These are phyloP conservation scores for Ovis canadensis DNA, from an alignment of 2,113 vertebrate species.

Conservation along the genomic window DNA sequence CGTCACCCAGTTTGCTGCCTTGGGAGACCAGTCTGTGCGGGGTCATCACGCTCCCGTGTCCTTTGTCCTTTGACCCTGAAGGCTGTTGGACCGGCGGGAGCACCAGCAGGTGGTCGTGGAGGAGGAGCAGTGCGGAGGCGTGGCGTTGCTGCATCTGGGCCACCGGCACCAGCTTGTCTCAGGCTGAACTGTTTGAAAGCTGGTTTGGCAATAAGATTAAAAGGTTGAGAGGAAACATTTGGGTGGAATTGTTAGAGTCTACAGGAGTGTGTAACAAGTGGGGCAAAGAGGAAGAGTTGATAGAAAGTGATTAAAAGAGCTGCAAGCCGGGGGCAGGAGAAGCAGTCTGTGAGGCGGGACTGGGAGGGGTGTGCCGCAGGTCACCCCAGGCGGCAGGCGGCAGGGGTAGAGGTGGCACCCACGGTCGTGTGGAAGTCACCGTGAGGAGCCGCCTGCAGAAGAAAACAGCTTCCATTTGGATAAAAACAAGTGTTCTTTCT, in stretches of 20 bases:
- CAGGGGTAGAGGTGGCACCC: no score
- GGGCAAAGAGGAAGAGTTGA: background rate
- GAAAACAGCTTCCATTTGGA: background rate
- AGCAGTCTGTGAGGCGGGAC: accelerated
- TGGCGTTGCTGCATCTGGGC: accelerated
- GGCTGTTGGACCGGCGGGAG: background rate
- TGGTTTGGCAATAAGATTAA: background rate
- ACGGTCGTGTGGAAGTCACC: background rate
- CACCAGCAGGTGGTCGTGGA: background rate
- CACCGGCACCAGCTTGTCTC: background rate
- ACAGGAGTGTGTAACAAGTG: no score
- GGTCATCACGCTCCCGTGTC: no score
- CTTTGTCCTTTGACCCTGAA: background rate
- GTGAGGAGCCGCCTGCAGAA: background rate
- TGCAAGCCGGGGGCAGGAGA: accelerated
- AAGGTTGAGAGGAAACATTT: background rate
- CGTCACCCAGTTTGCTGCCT: accelerated
- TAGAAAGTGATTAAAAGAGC: accelerated
- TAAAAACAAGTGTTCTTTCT: background rate
- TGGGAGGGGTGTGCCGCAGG: background rate
- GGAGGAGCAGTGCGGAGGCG: accelerated
- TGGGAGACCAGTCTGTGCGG: background rate
- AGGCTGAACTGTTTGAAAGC: background rate
- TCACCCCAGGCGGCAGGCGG: accelerated
- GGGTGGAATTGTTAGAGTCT: background rate